Percentiles rank a stretch among this genome's conserved stretches.
phyloP scores from a whole-genome alignment of 2,797 vertebrate species.

The Darevskia mixta region DNA sequence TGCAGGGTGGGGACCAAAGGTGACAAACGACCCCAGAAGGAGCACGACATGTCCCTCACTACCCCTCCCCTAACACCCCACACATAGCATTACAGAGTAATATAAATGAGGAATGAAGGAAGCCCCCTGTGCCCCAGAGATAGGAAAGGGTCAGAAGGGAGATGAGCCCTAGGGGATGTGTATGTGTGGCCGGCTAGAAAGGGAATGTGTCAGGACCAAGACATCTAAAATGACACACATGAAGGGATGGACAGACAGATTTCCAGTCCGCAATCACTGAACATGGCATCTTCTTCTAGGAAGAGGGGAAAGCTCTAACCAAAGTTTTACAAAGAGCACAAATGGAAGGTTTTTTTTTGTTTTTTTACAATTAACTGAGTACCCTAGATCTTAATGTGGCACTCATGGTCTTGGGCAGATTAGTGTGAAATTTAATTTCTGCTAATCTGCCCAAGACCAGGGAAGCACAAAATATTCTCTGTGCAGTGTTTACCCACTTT shows the following conservation, averaged over 20 bases:
- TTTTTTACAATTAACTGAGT: constrained; percentile 71
- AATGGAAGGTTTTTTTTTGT: constrained; percentile 33
- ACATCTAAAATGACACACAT: neutral
- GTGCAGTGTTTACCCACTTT: constrained; percentile 73
- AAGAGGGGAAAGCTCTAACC: constrained; percentile 30
- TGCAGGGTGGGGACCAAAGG: too few relatives aligned
- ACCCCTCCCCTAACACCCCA: too few relatives aligned
- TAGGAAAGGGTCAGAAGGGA: neutral
- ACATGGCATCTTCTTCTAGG: neutral
- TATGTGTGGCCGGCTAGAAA: neutral
- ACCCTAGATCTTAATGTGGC: constrained; percentile 62
- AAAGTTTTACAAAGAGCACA: constrained; percentile 58
- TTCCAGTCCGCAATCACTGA: constrained; percentile 6
- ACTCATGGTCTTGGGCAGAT: constrained; percentile 75
- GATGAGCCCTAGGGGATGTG: neutral
- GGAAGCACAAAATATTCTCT: constrained; percentile 77
- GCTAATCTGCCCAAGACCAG: constrained; percentile 76
- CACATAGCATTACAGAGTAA: too few relatives aligned
- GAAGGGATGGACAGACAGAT: neutral
- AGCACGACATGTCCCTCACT: too few relatives aligned
- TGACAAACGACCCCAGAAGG: too few relatives aligned
- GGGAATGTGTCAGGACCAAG: neutral
- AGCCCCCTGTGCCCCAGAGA: neutral
- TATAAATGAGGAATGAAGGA: too few relatives aligned
- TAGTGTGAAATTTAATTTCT: constrained; percentile 80